phyloP scores from a whole-genome alignment of 1,140 invertebrate species.

The Cardiocondyla obscurior region DNA sequence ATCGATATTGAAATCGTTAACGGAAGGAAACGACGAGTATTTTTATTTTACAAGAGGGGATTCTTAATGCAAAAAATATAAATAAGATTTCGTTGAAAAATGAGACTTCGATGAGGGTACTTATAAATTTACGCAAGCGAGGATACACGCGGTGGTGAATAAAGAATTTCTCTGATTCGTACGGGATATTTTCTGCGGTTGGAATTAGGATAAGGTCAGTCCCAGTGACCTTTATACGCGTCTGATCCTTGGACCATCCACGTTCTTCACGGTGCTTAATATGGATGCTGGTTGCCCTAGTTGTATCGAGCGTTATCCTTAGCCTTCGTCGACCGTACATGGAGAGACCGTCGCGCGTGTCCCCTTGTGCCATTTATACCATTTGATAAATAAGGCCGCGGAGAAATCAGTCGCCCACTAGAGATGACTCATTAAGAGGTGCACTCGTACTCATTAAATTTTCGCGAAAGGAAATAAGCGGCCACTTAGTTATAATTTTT shows the following conservation, averaged over 20 bases:
- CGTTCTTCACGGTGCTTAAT: slow-evolving; percentile 73
- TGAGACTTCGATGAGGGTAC: neutral
- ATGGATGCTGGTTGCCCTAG: slow-evolving; percentile 76
- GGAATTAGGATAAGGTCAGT: slow-evolving; percentile 80
- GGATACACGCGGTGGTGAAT: neutral
- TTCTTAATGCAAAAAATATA: neutral
- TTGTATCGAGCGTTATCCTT: slow-evolving; percentile 78
- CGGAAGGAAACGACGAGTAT: neutral
- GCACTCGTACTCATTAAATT: neutral
- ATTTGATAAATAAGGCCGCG: slow-evolving; percentile 63
- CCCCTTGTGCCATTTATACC: slow-evolving; percentile 60
- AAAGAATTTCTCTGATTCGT: slow-evolving; percentile 20
- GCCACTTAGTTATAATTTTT: neutral
- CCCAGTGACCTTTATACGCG: slow-evolving; percentile 71
- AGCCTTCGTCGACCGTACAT: slow-evolving; percentile 73
- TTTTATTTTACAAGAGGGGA: neutral
- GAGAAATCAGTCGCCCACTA: slow-evolving; percentile 42
- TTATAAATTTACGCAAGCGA: neutral
- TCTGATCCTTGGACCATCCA: slow-evolving; percentile 60
- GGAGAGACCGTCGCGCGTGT: slow-evolving; percentile 60
- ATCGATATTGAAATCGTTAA: neutral
- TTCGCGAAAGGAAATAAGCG: neutral
- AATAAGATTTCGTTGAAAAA: neutral
- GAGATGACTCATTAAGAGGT: slow-evolving; percentile 19
- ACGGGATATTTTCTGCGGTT: neutral